Evolutionary conservation across 2,797 vertebrate species (phyloP), one percentile per base, ranked within the genome.

Genomic region (Glyptemys insculpta): DNA sequence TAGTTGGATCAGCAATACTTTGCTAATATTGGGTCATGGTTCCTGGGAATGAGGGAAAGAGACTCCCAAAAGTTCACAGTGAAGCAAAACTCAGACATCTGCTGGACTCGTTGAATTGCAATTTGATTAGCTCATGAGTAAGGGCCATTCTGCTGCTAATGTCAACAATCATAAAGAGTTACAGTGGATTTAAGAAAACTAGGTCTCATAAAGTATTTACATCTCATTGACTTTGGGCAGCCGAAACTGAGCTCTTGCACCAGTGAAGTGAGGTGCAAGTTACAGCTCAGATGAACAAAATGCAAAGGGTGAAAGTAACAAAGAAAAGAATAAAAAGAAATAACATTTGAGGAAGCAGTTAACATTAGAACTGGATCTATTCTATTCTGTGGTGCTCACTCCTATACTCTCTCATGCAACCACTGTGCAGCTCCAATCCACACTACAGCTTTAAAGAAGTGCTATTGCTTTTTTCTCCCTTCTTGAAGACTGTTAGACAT

Each of bases 21-120:
- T 79, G 37, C 92, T 97, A 96, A 97, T 97, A 97, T 53, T 96
- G 90, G 93, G 74, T 92, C 81, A 94, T 65, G 27, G 57, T 95
- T 97, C 94, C 96, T 94, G 96, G 94, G 92, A 97, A 97, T 91
- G 89, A 93, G 96, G 49, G n/a, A 95, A 96, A 88, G 89, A 92
- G 74, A 94, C 95, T 92, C 53, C 50, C 95, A 62, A 95, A 95
- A 97, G 56, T 94, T 97, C 92, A 81, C 88, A 97, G 81, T 84
- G 94, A 97, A 96, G 74, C 72, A 90, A 95, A 65, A 34, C 68
- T 88, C 92, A 88, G 88, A 89, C 89, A 97, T 97, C 96, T 98
- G 76, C 52, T 92, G 92, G 74, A 78, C 85, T 97, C 81, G 11
- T 31, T 96, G 94, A 87, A 85, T 90, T 97, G 31, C 47, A 50